Conservation (phyloP, 2,797 vertebrate species). For the Cottoperca gobio region DNA sequence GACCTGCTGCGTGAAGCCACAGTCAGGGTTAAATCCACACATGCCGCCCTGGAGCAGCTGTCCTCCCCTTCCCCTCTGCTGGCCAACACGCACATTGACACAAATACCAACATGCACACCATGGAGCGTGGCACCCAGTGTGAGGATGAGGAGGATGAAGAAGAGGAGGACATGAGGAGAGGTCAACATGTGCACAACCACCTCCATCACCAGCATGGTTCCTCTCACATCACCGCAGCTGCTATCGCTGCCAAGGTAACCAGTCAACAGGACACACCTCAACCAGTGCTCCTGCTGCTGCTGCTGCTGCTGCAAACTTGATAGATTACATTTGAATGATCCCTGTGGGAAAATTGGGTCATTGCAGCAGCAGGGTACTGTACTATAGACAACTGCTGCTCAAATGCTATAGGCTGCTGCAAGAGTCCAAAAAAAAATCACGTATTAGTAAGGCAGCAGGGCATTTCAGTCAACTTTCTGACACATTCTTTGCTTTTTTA, state of each 20-base stretch:
- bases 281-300: slow-evolving; percentile 9
- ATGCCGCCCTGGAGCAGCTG: slow-evolving; percentile 95
- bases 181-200: slow-evolving; percentile 90
- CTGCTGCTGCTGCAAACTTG: slow-evolving; percentile 23
- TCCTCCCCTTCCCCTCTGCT: slow-evolving; percentile 90
- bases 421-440: not conserved
- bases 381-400: slow-evolving; percentile 23
- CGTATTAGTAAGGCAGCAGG: not conserved
- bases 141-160: slow-evolving; percentile 97
- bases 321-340: slow-evolving; percentile 63
- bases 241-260: slow-evolving; percentile 96
- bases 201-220: slow-evolving; percentile 80
- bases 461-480: not conserved
- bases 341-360: slow-evolving; percentile 52
- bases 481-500: not conserved
- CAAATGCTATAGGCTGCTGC: slow-evolving; percentile 15
- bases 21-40: slow-evolving; percentile 94
- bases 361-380: slow-evolving; percentile 47
- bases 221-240: slow-evolving; percentile 93
- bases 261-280: not conserved
- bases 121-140: slow-evolving; percentile 88
- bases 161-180: slow-evolving; percentile 91
- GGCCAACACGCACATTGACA: slow-evolving; percentile 68
- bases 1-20: slow-evolving; percentile 96
- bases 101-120: slow-evolving; percentile 74